Evolutionary conservation across 1,140 invertebrate species (phyloP), one percentile per base, ranked within the genome.

Genomic region (Orussus abietinus): DNA sequence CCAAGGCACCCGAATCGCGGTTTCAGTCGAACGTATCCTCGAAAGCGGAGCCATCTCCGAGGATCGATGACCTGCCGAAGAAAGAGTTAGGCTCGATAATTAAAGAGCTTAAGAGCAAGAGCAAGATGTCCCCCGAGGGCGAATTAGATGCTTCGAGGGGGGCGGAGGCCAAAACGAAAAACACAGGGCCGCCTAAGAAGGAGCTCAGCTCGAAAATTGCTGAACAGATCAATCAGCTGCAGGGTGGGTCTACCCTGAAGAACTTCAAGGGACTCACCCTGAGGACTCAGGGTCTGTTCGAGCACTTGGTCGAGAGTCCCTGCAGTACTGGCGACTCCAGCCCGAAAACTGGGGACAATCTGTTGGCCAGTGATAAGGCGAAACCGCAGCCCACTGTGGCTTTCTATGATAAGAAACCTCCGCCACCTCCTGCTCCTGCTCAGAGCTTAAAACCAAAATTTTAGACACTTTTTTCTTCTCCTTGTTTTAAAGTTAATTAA

Each of bases 261-360:
- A 76, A 75, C 46, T 59, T 72, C 15, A 73, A 72, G 44, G 69
- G 62, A 13, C 61, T 76, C 5, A 72, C 66, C 40, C 50, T 76
- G 22, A 65, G 67, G 15, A 72, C 65, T 1, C 52, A 63, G 14
- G 33, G 57, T 2, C 48, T 45, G 26, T 64, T 66, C 21, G 47
- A 62, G 15, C 53, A 64, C 1, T 47, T 56, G 20, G 49, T 55
- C 31, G 59, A 67, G 14, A 64, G 57, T 30, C 55, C 56, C 0
- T 35, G 44, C 12, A 46, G 49, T 22, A 52, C 51, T 3, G 42
- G 42, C 4, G 29, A 34, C 15, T 10, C 42, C 4, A 57, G 56
- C 26, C 56, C 66, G 13, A 41, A 46, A 19, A 62, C 59, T 10
- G 39, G 45, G 0, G 62, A 65, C 18, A 53, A 50, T 12, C 28